phyloP scores from a whole-genome alignment of 1,140 invertebrate genomes.

The Leptopilina boulardi region DNA sequence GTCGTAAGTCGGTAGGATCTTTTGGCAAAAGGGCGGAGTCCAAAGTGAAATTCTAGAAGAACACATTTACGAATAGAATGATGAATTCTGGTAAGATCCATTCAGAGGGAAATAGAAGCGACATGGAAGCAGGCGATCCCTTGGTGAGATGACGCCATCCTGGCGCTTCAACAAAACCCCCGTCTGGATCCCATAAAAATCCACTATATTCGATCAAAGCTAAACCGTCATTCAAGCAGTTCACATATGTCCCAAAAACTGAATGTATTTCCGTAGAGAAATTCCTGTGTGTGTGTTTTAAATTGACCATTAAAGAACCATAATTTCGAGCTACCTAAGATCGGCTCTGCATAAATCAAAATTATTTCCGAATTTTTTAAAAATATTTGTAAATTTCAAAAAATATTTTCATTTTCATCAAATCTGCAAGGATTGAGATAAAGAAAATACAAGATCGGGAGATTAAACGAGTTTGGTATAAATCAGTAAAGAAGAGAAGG shows the following conservation, averaged over 20 bases:
- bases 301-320: slow-evolving; percentile 3
- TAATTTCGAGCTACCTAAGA: no score
- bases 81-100: slow-evolving; percentile 47
- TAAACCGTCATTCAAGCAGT: slow-evolving; percentile 29
- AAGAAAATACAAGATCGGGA: slow-evolving; percentile 42
- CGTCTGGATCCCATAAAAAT: slow-evolving; percentile 48
- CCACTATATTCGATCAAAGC: slow-evolving; percentile 43
- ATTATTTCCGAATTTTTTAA: no score
- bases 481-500: slow-evolving; percentile 58
- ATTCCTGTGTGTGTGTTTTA: neutral
- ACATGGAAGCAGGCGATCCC: slow-evolving; percentile 70
- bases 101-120: slow-evolving; percentile 54
- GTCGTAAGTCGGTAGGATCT: slow-evolving; percentile 38
- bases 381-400: no score
- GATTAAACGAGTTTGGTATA: slow-evolving; percentile 60
- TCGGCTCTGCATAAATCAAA: no score
- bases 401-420: neutral
- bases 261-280: slow-evolving; percentile 13
- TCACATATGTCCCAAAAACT: slow-evolving; percentile 30
- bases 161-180: slow-evolving; percentile 66
- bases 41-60: slow-evolving; percentile 62
- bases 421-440: neutral
- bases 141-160: slow-evolving; percentile 69
- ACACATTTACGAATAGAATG: slow-evolving; percentile 49
- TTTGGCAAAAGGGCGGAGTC: slow-evolving; percentile 52